phyloP scores from a whole-genome alignment of 2,888 invertebrate species.

The Crematogaster levior region DNA sequence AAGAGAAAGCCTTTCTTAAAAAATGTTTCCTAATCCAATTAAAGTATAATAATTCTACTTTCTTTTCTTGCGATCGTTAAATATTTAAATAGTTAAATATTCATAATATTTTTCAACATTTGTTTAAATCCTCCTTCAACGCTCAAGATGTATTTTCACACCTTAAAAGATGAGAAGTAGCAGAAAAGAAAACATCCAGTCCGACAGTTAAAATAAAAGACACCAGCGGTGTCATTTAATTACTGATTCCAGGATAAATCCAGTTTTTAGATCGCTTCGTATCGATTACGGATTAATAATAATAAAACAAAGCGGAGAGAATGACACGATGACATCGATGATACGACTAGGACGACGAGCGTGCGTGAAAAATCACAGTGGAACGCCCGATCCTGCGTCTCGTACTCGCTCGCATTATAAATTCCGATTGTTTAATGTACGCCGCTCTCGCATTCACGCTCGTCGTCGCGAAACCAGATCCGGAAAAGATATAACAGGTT shows the following conservation, averaged over 20 bases:
- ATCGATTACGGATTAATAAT: constrained; percentile 11
- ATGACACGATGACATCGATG: background rate
- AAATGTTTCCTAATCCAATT: background rate
- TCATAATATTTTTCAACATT: too few species aligned
- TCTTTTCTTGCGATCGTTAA: background rate
- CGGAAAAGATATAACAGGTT: constrained; percentile 53
- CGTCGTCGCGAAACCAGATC: constrained; percentile 40
- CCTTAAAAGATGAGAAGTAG: background rate
- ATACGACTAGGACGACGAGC: background rate
- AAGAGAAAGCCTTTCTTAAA: background rate
- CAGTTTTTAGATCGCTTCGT: background rate
- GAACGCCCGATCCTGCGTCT: background rate
- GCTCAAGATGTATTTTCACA: background rate
- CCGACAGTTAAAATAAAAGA: background rate
- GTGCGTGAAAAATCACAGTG: background rate
- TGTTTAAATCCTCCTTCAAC: background rate
- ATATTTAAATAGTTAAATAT: too few species aligned
- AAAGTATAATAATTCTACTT: background rate
- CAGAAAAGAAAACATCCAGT: background rate
- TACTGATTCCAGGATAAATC: background rate
- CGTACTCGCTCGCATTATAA: constrained; percentile 11
- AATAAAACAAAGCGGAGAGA: background rate
- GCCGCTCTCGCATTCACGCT: constrained; percentile 26
- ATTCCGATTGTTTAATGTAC: constrained; percentile 42
- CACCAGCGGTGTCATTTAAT: background rate